phyloP scores from a whole-genome alignment of 2,797 vertebrate species.

The Takifugu ocellatus region DNA sequence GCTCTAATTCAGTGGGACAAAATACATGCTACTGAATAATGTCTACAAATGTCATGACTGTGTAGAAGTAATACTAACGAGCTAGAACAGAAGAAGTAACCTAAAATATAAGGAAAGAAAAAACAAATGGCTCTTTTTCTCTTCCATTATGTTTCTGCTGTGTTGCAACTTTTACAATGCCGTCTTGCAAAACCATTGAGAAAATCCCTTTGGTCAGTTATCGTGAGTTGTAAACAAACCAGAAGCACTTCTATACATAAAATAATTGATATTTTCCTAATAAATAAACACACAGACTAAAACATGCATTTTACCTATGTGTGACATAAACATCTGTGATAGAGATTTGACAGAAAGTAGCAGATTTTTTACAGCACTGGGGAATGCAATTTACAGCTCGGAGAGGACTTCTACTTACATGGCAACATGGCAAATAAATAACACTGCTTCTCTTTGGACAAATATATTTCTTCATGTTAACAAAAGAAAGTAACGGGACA shows the following conservation, averaged over 20 bases:
- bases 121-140: conserved; percentile 69
- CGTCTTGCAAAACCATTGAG: conserved; percentile 75
- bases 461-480: conserved; percentile 97
- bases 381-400: conserved; percentile 96
- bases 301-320: conserved; percentile 86
- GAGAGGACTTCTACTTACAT: conserved; percentile 91
- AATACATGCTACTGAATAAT: conserved; percentile 52
- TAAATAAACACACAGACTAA: conserved; percentile 94
- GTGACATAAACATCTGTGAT: conserved; percentile 87
- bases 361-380: conserved; percentile 84
- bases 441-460: conserved; percentile 99
- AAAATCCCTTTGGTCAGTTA: conserved; percentile 94
- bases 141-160: conserved; percentile 52
- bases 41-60: conserved; percentile 31
- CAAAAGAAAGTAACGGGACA: conserved; percentile 52
- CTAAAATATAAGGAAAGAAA: conserved; percentile 40
- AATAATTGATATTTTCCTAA: conserved; percentile 89
- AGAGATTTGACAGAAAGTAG: conserved; percentile 80
- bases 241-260: conserved; percentile 87
- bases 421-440: conserved; percentile 97
- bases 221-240: conserved; percentile 96
- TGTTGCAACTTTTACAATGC: conserved; percentile 67
- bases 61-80: conserved; percentile 46
- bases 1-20: conserved; percentile 50
- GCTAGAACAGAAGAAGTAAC: conserved; percentile 40